Base-by-base conservation (phyloP, 1,140 invertebrate genomes). In the Drosophila sp. region DNA sequence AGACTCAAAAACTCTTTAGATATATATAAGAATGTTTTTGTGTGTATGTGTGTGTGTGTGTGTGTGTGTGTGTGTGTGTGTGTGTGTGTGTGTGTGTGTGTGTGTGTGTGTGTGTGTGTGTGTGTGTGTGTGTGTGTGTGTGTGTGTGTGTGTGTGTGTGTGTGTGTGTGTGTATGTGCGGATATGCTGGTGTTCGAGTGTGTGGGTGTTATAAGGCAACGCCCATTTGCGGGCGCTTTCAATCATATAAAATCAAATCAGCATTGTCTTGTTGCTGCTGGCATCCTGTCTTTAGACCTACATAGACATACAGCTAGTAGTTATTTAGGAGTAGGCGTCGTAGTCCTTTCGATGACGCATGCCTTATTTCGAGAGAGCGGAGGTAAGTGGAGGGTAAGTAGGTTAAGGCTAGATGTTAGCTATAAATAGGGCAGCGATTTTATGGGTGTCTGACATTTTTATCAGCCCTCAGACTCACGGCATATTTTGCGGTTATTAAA, bases 401-500 rank as follows among this genome's bases (percentile, higher is more conserved):
- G 60, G 54, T 66, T 63, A 58, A 55, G 27, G 38, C 38, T 65
- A 41, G 72, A 77, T 72, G 70, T 67, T 61, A 62, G 70, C 57
- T 73, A 82, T 81, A 82, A 82, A 82, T 82, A 82, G 64, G 40
- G 66, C 74, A 70, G 50, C 58, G 38, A 76, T 74, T 73, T 50
- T 38, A 66, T 61, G 70, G 66, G 40, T 82, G 80, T 69, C 70
- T 82, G 79, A 57, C 63, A 71, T 74, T 76, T 74, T 70, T 80
- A 65, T 61, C 67, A 66, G 66, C 77, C 64, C 55, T 38, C 35
- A 61, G 30, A 8, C 61, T 57, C 17, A 60, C 23, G 72, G 72
- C 74, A 76, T 76, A 76, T 61, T 72, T 72, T 80, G 79, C 32
- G 80, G 80, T 79, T 83, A 83, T 82, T 83, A 83, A 83, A 83